phyloP scores from a whole-genome alignment of 92 coral and sea anemone genomes.

The Desmophyllum pertusum region DNA sequence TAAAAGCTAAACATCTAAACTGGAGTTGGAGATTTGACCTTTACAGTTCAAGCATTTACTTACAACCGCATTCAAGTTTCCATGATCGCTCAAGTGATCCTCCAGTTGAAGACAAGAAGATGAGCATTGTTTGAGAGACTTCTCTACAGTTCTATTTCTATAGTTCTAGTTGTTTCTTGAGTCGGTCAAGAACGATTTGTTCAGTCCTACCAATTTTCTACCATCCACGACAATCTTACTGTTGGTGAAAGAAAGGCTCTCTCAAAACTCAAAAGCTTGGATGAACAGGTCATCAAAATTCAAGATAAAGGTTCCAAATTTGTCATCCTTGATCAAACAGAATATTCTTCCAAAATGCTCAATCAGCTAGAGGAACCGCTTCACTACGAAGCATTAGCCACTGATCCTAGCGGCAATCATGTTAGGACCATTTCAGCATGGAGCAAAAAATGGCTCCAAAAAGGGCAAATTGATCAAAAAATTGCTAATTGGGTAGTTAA shows the following conservation, averaged over 20 bases:
- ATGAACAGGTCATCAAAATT: slow-evolving; percentile 2
- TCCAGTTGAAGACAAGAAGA: too few relatives aligned
- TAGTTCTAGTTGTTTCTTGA: too few relatives aligned
- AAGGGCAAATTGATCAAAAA: slow-evolving; percentile 31
- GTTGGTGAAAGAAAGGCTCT: slow-evolving; percentile 8
- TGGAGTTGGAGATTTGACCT: too few relatives aligned
- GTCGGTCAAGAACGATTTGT: background rate
- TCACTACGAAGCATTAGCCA: slow-evolving; percentile 31
- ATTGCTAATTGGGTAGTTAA: slow-evolving; percentile 42
- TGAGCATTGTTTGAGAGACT: too few relatives aligned
- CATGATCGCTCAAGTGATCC: too few relatives aligned
- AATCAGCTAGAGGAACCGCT: too few relatives aligned
- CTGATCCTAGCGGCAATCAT: slow-evolving; percentile 32
- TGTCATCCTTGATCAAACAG: slow-evolving; percentile 2
- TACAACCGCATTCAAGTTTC: too few relatives aligned
- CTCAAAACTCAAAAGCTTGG: background rate
- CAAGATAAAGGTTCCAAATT: slow-evolving; percentile 7
- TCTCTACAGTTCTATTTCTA: too few relatives aligned
- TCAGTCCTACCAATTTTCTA: background rate
- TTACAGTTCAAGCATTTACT: too few relatives aligned
- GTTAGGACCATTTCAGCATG: slow-evolving; percentile 2
- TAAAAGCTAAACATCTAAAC: too few relatives aligned
- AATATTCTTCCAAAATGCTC: too few relatives aligned
- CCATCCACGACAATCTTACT: slow-evolving; percentile 2
- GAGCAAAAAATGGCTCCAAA: slow-evolving; percentile 37